A percentile compares a stretch with the other conserved stretches of the same genome.
Evolutionary conservation across 2,113 vertebrate species (phyloP).

Genomic region (Poeciliopsis occidentalis): DNA sequence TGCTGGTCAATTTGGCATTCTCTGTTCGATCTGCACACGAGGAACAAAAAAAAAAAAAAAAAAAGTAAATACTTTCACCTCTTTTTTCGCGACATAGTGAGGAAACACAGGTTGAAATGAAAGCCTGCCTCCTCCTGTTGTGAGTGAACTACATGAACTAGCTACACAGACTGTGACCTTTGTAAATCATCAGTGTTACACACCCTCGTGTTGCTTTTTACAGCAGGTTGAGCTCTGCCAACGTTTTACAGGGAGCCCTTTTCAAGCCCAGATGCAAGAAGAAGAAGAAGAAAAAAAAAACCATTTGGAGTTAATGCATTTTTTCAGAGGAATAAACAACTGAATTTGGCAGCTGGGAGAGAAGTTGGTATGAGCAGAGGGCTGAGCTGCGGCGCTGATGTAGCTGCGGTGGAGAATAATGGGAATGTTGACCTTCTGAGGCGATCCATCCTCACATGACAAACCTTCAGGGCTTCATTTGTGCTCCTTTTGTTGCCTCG

Average conservation of each 20-base stretch:
- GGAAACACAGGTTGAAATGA: neutral
- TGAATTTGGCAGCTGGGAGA: constrained; percentile 1
- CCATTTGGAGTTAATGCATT: constrained; percentile 18
- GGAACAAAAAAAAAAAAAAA: neutral
- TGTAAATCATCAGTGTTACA: constrained; percentile 76
- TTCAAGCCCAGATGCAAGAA: constrained; percentile 12
- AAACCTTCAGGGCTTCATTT: constrained; percentile 69
- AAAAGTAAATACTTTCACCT: neutral
- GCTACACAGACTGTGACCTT: constrained; percentile 75
- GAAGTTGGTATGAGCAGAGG: constrained; percentile 23
- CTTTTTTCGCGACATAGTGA: too few relatives aligned
- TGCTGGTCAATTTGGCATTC: constrained; percentile 99
- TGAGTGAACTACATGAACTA: constrained; percentile 63
- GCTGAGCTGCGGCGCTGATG: constrained; percentile 42
- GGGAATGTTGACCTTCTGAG: constrained; percentile 72
- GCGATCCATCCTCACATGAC: constrained; percentile 68
- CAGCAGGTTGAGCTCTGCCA: constrained; percentile 51
- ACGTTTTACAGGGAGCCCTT: constrained; percentile 40
- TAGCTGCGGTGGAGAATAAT: constrained; percentile 58
- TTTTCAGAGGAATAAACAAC: constrained; percentile 36
- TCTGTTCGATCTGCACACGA: constrained; percentile 87
- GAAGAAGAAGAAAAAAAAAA: neutral
- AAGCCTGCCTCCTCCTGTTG: constrained; percentile 14
- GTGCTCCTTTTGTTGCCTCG: constrained; percentile 1
- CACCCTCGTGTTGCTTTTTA: constrained; percentile 69